A percentile compares a stretch with the other conserved stretches of the same genome.
Evolutionary conservation across 53 echinoderm and acorn worm genomes (phyloP).

Genomic region (Antedon mediterranea): DNA sequence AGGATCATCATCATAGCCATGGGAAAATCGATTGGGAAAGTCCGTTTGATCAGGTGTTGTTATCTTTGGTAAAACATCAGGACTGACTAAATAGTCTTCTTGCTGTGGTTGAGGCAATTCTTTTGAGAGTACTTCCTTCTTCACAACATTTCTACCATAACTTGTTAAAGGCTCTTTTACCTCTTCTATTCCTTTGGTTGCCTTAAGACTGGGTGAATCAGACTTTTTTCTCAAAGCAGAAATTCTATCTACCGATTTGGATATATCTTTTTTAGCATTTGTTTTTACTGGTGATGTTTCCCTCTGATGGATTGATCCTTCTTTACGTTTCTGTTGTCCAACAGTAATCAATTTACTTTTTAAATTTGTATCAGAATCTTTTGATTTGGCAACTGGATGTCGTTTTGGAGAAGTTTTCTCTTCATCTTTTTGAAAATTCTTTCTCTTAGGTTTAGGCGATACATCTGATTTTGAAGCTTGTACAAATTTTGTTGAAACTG

Average conservation of each 20-base stretch:
- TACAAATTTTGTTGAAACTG: not conserved
- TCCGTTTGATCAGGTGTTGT: not conserved
- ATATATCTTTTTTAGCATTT: not conserved
- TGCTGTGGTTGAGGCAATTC: not conserved
- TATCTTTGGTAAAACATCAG: not conserved
- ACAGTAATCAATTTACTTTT: not conserved
- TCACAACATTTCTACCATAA: not conserved
- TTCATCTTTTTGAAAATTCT: not conserved
- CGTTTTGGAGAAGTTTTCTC: not conserved
- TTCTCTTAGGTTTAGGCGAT: not conserved
- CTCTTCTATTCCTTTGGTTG: not conserved
- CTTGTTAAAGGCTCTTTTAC: not conserved
- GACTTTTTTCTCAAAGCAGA: not conserved
- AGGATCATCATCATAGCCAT: slow-evolving; percentile 22
- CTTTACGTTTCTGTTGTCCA: not conserved
- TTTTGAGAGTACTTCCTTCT: not conserved
- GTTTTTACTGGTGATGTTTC: not conserved
- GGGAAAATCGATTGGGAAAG: not conserved
- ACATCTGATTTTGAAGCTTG: not conserved
- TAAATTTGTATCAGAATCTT: not conserved
- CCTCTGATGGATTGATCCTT: not conserved
- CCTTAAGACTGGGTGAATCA: not conserved
- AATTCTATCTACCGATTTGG: not conserved
- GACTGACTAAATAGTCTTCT: not conserved
- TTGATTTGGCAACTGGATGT: not conserved